These are phyloP conservation scores for Oligia latruncula DNA, from an alignment of 2,888 invertebrate species.

Conservation along the genomic window DNA sequence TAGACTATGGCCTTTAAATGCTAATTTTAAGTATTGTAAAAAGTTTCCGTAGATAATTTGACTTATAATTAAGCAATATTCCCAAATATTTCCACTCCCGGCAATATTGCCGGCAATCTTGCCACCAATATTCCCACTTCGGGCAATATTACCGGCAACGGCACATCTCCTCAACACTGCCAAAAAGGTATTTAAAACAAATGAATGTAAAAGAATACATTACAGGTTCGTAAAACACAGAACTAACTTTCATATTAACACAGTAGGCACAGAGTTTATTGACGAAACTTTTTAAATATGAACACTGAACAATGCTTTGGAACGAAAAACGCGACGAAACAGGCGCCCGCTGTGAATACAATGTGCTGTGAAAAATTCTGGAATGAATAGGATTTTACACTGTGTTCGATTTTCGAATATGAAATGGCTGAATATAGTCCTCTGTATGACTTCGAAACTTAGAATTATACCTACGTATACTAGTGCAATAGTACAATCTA, in stretches of 20 bases:
- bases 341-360: not conserved
- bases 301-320: not conserved
- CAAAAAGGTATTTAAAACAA: not conserved
- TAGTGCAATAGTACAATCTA: not conserved
- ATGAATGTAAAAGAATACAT: not conserved
- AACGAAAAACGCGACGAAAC: not conserved
- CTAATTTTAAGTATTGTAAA: too few relatives aligned
- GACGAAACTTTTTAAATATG: not conserved
- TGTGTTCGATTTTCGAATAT: not conserved
- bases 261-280: not conserved
- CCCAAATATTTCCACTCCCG: too few relatives aligned
- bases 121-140: too few relatives aligned
- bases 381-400: conserved; percentile 15
- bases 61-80: too few relatives aligned
- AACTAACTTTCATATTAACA: not conserved
- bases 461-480: not conserved
- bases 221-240: not conserved
- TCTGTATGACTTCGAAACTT: not conserved
- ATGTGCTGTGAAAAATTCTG: not conserved
- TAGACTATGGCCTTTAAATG: too few relatives aligned
- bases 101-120: too few relatives aligned
- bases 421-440: not conserved
- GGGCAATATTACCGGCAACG: too few relatives aligned
- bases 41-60: too few relatives aligned
- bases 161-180: not conserved